These are phyloP conservation scores for Percopsis transmontana DNA, from an alignment of 2,113 vertebrate species.

Conservation along the genomic window DNA sequence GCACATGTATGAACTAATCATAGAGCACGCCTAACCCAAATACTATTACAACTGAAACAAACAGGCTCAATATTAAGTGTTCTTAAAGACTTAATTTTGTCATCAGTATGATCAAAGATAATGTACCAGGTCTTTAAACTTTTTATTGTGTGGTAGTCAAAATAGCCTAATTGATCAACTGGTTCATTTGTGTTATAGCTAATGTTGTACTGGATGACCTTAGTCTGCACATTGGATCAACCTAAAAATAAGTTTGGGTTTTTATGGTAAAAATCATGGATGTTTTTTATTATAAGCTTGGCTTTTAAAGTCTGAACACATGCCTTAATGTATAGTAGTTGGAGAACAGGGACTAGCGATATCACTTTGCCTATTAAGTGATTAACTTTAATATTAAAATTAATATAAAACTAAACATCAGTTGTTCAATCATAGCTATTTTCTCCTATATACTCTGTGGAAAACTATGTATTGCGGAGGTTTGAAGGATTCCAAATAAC, in stretches of 20 bases:
- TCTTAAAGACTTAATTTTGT: conserved; percentile 37
- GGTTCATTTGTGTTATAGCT: too few relatives aligned
- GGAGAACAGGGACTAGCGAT: conserved; percentile 70
- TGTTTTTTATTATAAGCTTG: conserved; percentile 15
- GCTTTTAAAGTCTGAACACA: conserved; percentile 36
- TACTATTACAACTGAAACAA: conserved; percentile 38
- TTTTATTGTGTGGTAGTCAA: conserved; percentile 10
- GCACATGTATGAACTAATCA: conserved; percentile 16
- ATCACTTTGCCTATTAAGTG: conserved; percentile 65
- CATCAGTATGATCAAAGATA: conserved; percentile 17
- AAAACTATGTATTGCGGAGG: conserved; percentile 60
- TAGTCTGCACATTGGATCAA: too few relatives aligned
- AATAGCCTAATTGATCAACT: too few relatives aligned
- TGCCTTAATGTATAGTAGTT: conserved; percentile 43
- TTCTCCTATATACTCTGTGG: conserved; percentile 63
- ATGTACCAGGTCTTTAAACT: conserved; percentile 4
- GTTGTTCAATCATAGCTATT: conserved; percentile 63
- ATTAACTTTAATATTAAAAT: conserved; percentile 19
- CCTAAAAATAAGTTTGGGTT: conserved; percentile 27
- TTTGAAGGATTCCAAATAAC: conserved; percentile 65
- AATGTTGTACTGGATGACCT: too few relatives aligned
- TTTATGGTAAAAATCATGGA: conserved; percentile 5
- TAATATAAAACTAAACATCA: conserved; percentile 55
- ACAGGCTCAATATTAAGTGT: conserved; percentile 35
- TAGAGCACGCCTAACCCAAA: conserved; percentile 36